phyloP scores from a whole-genome alignment of 2,113 vertebrate genomes.

The Osmerus mordax region DNA sequence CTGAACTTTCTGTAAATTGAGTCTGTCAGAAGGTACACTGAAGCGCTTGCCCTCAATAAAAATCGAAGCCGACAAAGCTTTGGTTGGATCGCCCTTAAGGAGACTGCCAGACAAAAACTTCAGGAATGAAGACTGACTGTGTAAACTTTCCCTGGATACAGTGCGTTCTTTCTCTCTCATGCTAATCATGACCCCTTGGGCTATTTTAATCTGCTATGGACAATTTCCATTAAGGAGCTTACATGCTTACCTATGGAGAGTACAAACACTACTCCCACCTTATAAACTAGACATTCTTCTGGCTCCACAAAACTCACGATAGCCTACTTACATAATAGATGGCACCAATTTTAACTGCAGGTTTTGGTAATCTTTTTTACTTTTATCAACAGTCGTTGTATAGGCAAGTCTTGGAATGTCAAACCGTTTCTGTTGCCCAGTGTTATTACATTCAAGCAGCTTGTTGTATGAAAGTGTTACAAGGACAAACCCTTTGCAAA shows the following conservation, averaged over 20 bases:
- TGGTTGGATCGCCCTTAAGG: neutral
- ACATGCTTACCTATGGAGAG: constrained; percentile 34
- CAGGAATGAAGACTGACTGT: constrained; percentile 22
- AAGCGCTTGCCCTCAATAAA: neutral
- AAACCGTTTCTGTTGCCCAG: constrained; percentile 2
- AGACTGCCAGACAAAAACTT: constrained; percentile 7
- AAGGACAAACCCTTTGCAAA: constrained; percentile 19
- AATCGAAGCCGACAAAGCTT: neutral
- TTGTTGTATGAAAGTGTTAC: constrained; percentile 26
- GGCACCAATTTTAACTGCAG: constrained; percentile 23
- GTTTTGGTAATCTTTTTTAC: constrained; percentile 31
- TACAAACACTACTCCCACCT: constrained; percentile 24
- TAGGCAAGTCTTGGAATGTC: constrained; percentile 33
- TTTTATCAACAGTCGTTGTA: constrained; percentile 9
- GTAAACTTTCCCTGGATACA: constrained; percentile 29
- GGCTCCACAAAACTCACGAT: constrained; percentile 22
- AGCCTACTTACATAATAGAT: constrained; percentile 28
- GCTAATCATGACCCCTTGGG: constrained; percentile 20
- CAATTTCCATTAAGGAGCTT: constrained; percentile 27
- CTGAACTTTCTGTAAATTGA: neutral
- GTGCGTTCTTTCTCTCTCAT: constrained; percentile 8
- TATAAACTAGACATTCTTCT: constrained; percentile 2
- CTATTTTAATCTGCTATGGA: constrained; percentile 28
- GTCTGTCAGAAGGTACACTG: neutral
- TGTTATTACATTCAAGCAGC: constrained; percentile 13